Base-by-base conservation (phyloP, 2,797 vertebrate species). In the Champsocephalus gunnari region DNA sequence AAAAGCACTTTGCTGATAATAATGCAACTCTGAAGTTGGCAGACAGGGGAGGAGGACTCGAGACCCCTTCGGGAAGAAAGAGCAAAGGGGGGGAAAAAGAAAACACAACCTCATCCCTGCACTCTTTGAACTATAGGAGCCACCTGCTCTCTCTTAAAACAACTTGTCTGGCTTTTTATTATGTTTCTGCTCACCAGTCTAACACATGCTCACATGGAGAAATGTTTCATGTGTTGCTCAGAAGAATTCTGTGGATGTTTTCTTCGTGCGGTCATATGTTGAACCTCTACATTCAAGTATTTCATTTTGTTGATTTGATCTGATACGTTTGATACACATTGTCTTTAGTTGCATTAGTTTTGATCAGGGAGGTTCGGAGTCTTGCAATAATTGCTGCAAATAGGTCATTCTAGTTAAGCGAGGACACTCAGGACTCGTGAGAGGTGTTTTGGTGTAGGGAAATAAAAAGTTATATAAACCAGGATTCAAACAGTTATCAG, bases 1-100 rank as follows among this genome's bases (percentile, higher is more conserved):
- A 94, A 93, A 94, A 94, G 89, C 93, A 92, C 92, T 95, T 95
- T 94, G 84, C 92, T 56, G 95, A 95, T 94, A 95, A 95, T 94
- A 91, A 91, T 59, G 85, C 84, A 87, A 83, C 87, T 90, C 86
- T 88, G 88, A 91, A 88, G 91, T 81, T 72, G 75, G 82, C 80
- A 80, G 80, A 79, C 77, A 7, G 55, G 71, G 72, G 82, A 84
- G 81, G 76, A 81, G 75, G 85, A 81, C 71, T 74, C 51, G 19
- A 71, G 71, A 83, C 34, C 68, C 34, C 66, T 73, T 81, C 68
- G 45, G 75, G 73, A 73, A 71, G 73, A 72, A 61, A 63, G 66
- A 72, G 47, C 50, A 28, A 44, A 73, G 43, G 57, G 6, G 8
- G 57, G 72, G 87, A 84, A 55, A 91, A 91, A 77, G 88, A 87